Percentiles rank a stretch among this genome's conserved stretches.
Conservation (phyloP, 2,888 invertebrate species). For the Neria commutata region DNA sequence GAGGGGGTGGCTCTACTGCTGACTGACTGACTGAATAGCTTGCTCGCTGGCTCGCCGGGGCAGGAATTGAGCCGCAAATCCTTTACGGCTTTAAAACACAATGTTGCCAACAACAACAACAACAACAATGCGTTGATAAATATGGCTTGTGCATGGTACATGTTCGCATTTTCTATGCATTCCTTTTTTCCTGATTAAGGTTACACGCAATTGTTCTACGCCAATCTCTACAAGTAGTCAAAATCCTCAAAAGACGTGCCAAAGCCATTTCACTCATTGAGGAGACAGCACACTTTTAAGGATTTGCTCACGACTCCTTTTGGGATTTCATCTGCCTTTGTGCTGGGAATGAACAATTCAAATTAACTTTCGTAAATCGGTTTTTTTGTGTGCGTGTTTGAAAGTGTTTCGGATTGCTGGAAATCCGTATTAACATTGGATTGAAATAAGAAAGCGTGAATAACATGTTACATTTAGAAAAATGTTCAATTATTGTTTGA, state of each 20-base stretch:
- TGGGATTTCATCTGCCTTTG: too few relatives aligned
- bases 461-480: too few relatives aligned
- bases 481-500: too few relatives aligned
- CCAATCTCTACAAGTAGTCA: constrained; percentile 14
- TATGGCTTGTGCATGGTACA: background rate
- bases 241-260: constrained; percentile 24
- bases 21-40: too few relatives aligned
- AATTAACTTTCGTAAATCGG: too few relatives aligned
- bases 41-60: constrained; percentile 32
- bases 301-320: too few relatives aligned
- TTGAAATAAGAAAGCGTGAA: too few relatives aligned
- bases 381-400: too few relatives aligned
- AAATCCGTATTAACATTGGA: too few relatives aligned
- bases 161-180: background rate
- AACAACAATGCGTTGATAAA: too few relatives aligned
- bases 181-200: constrained; percentile 38
- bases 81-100: constrained; percentile 51
- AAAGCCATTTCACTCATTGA: background rate
- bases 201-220: constrained; percentile 28
- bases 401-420: too few relatives aligned
- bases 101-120: constrained; percentile 14
- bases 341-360: too few relatives aligned
- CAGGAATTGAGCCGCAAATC: constrained; percentile 59
- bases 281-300: background rate
- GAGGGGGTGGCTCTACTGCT: constrained; percentile 9